Base-by-base conservation (phyloP, 1,140 invertebrate species). In the Pseudomyrmex concolor region DNA sequence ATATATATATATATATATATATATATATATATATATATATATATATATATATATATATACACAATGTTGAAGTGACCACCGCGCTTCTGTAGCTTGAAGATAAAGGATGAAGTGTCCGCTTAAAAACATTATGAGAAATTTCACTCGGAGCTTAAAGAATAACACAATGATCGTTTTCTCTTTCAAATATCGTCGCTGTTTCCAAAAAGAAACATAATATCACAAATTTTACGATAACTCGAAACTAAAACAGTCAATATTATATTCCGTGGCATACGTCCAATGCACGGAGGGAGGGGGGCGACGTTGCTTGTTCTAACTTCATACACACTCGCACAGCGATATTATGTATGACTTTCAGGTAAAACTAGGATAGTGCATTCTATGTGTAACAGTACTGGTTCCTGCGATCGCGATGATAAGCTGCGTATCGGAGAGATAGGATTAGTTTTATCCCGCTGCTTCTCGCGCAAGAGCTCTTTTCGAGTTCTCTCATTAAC, bases 371-470 rank as follows among this genome's bases (percentile, higher is more conserved):
- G 34, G 54, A 78, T 78, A 70, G 64, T 70, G 54, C 76, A 78
- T 78, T 59, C 51, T 78, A 68, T 34, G 63, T 68, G 17, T 55
- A 67, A 67, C 60, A 66, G 60, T 77, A 57, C 34, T 48, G 34
- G 17, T 68, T 78, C 19, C 19, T 45, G 15, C 19, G 64, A 68
- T 78, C 51, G 19, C 55, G 34, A 68, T 78, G 74, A 78, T 78
- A 70, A 78, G 64, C 54, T 70, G 48, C 43, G 63, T 68, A 78
- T 78, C 76, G 76, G 70, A 78, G 5, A 78, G 76, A 70, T 78
- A 25, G 54, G 19, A 78, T 78, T 64, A 70, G 51, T 70, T 70
- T 78, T 43, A 70, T 78, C 34, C 64, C 43, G 15, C 57, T 70
- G 34, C 34, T 3, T 67, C 34, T 34, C 5, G 34, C 54, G 51